Evolutionary conservation across 2,888 invertebrate species (phyloP).

Genomic region (Pterostichus niger): DNA sequence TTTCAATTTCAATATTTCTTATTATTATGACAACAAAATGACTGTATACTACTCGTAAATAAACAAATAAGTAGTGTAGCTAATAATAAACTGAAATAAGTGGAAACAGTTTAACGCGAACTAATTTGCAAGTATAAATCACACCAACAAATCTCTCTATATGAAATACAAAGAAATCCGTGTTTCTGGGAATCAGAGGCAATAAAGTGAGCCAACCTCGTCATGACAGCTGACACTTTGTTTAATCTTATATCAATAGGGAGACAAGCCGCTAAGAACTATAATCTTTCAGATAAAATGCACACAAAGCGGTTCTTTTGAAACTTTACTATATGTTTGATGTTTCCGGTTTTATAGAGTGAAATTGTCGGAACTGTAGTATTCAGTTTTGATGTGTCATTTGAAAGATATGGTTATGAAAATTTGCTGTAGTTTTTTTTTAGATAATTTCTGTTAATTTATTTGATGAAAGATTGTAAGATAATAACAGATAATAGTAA

Average conservation of each 20-base stretch:
- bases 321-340: slow-evolving; percentile 27
- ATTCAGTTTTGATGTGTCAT: too few species aligned
- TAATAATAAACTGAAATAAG: too few species aligned
- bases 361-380: slow-evolving; percentile 31
- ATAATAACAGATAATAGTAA: too few species aligned
- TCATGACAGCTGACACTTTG: slow-evolving; percentile 56
- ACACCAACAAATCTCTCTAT: neutral
- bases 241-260: slow-evolving; percentile 63
- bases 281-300: slow-evolving; percentile 56
- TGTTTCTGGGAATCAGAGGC: neutral
- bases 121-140: neutral
- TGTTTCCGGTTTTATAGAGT: slow-evolving; percentile 54
- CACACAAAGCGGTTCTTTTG: slow-evolving; percentile 3
- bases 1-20: too few species aligned
- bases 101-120: neutral
- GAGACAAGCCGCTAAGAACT: slow-evolving; percentile 27
- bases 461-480: too few species aligned
- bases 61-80: too few species aligned
- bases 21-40: too few species aligned
- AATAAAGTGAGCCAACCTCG: slow-evolving; percentile 17
- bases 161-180: slow-evolving; percentile 21
- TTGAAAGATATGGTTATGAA: neutral
- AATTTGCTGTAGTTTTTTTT: neutral
- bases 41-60: too few species aligned
- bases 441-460: neutral